phyloP scores from a whole-genome alignment of 1,140 invertebrate genomes.

The Eulimnadia texana region DNA sequence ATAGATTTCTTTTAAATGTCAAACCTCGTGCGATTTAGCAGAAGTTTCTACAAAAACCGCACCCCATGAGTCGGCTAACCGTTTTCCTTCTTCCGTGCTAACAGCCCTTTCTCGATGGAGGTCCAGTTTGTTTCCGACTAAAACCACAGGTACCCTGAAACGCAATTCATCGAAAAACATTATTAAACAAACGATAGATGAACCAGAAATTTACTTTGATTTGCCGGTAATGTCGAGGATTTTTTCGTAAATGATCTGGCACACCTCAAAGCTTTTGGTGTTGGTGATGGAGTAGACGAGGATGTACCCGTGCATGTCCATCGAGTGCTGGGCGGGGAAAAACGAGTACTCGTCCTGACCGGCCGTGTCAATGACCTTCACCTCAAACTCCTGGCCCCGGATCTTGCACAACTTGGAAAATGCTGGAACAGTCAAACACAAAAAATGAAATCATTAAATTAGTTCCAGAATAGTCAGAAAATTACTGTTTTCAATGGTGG shows the following conservation, averaged over 20 bases:
- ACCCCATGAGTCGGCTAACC: conserved; percentile 83
- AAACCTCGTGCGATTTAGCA: conserved; percentile 91
- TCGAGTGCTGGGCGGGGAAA: conserved; percentile 92
- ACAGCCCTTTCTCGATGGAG: conserved; percentile 84
- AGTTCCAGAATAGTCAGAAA: conserved; percentile 21
- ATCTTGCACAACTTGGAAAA: conserved; percentile 81
- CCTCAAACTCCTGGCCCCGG: conserved; percentile 84
- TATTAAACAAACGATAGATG: conserved; percentile 1
- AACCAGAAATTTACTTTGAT: conserved; percentile 59
- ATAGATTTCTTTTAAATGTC: conserved; percentile 10
- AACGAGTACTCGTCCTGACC: conserved; percentile 97
- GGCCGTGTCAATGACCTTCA: conserved; percentile 90
- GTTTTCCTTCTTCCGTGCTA: conserved; percentile 77
- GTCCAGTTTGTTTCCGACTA: conserved; percentile 96
- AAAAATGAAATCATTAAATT: conserved; percentile 4
- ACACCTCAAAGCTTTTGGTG: conserved; percentile 89
- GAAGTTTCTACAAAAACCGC: conserved; percentile 91
- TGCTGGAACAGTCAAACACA: conserved; percentile 42
- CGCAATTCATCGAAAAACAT: not conserved
- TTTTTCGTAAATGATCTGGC: conserved; percentile 93
- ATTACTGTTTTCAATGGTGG: conserved; percentile 97
- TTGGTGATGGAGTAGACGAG: conserved; percentile 94
- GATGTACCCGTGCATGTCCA: conserved; percentile 97
- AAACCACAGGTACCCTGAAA: conserved; percentile 84
- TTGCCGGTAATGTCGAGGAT: conserved; percentile 90